Evolutionary conservation across 2,888 invertebrate genomes (phyloP), one percentile per base, ranked within the genome.

Genomic region (Hypolimnas misippus): DNA sequence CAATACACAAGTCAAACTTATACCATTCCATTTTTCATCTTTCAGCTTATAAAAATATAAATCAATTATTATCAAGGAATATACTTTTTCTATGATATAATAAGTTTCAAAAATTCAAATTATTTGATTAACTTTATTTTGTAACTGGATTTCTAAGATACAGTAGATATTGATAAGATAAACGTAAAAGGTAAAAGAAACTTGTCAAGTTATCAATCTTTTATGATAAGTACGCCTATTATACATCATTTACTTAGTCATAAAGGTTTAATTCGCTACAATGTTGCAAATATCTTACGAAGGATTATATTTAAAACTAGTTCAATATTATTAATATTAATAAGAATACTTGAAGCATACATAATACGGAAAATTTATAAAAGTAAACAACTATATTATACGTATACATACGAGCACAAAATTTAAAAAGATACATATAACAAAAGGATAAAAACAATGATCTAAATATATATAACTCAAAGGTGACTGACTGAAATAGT

Each of bases 251-350:
- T 44, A 33, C 14, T 31, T 21, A 35, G 16, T 49, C 35, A 40
- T 55, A 51, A 54, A 62, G 62, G 51, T 58, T 38, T 52, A n/a
- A 60, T 21, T 62, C 4, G 55, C 46, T 55, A 65, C 65, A 65
- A 35, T 62, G 65, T 65, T 59, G 65, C 65, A 59, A 65, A 65
- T 52, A 62, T 59, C 33, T 51, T 38, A 40, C 42, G 31, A 59
- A 56, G 55, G 54, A 65, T 58, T n/a, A 62, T 42, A 54, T 59
- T 62, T 62, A 58, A 65, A 65, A 62, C 65, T 52, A 62, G 65
- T 62, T 58, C 55, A 52, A 17, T 55, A 25, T 12, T 58, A 65
- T 65, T 33, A 65, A 65, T 66, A 63, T 63, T 63, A 63, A 63
- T 57, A 61, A 0, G 42, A 40, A 12, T 52, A 46, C 19, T 57